Evolutionary conservation across 1,140 invertebrate species (phyloP).

Genomic region (Drosophila athabasca): DNA sequence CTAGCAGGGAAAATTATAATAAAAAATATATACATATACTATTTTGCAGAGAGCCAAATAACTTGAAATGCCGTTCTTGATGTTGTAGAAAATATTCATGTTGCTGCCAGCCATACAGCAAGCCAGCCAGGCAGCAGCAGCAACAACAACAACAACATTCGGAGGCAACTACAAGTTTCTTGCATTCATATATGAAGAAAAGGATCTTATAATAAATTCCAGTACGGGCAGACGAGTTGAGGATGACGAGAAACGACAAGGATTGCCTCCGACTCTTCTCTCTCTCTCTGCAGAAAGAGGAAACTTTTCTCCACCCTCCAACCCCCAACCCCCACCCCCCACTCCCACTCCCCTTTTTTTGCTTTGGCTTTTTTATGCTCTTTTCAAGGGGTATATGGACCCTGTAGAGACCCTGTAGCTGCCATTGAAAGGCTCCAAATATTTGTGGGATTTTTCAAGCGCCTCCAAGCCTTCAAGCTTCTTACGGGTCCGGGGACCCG

Average conservation of each 20-base stretch:
- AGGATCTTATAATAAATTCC: slow-evolving; percentile 82
- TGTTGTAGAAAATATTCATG: slow-evolving; percentile 74
- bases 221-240: slow-evolving; percentile 71
- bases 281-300: slow-evolving; percentile 1
- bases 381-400: too few species aligned
- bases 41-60: slow-evolving; percentile 62
- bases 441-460: too few species aligned
- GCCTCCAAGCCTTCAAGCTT: too few species aligned
- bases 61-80: slow-evolving; percentile 78
- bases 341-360: background rate
- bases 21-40: slow-evolving; percentile 42
- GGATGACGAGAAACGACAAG: slow-evolving; percentile 54
- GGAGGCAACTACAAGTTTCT: slow-evolving; percentile 61
- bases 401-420: too few species aligned
- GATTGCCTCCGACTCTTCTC: slow-evolving; percentile 17
- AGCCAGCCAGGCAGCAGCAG: background rate
- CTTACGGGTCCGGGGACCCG: too few species aligned
- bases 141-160: background rate
- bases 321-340: background rate
- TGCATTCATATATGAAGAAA: slow-evolving; percentile 77
- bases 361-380: too few species aligned
- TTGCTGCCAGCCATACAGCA: slow-evolving; percentile 20
- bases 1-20: slow-evolving; percentile 64
- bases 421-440: too few species aligned
- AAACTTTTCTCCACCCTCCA: slow-evolving; percentile 12